Evolutionary conservation across 2,888 invertebrate genomes (phyloP), one percentile per base, ranked within the genome.

Genomic region (Drosophila mimetica): DNA sequence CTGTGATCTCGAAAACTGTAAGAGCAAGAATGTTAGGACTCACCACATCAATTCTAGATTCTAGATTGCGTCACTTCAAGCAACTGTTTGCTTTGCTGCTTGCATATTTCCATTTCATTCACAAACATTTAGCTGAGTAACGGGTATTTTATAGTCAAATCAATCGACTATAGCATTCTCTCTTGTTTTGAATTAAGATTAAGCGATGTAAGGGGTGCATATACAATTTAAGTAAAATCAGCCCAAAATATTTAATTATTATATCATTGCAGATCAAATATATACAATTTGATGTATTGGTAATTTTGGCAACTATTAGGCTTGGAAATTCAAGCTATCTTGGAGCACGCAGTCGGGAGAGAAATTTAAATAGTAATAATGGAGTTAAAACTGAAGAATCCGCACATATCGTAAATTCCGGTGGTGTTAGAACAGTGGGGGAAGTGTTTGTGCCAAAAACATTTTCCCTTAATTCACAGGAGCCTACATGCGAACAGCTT

Each of bases 401-500:
- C 1, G 7, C 69, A 1, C 57, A 34, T 22, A 60, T 52, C 18
- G 61, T 73, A 6, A 53, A 66, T 20, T 59, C 57, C 14, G 74
- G 53, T 8, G 71, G 28, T 5, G 71, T 67, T 4, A 32, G 61
- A 34, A 57, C 75, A 5, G 79, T 74, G 16, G 79, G 90, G 1
- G 91, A 91, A 76, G 88, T 91, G 6, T 82, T 91, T 65, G 90
- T 86, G 0, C 89, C 91, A 2, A 90, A 90, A 75, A 86, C 91
- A 22, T 89, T 89, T 59, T 82, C 89, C 5, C 58, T 90, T 1
- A 89, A 85, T 53, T 79, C 88, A 11, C 89, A 91, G 64, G 97
- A 97, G 88, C 97, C 97, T 0, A 95, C 95, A 53, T 97, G 97
- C 91, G 96, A 97, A 77, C 96, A 97, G 89, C 93, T 97, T 50